phyloP scores from a whole-genome alignment of 1,140 invertebrate species.

The Samia ricini region DNA sequence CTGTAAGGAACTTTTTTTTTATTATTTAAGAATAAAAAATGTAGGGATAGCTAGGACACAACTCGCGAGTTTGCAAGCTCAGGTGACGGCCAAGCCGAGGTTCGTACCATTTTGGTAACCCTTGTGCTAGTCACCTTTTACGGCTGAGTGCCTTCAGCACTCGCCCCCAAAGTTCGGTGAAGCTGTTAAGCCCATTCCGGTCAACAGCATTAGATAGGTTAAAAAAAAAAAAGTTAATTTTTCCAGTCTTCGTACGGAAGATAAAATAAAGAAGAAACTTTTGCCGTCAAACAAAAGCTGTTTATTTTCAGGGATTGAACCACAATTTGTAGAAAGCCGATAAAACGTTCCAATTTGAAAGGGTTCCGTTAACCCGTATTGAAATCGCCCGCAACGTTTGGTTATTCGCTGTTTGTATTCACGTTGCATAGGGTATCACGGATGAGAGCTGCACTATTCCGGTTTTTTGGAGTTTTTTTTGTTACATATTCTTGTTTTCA shows the following conservation, averaged over 20 bases:
- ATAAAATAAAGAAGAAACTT: neutral
- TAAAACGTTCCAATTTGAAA: neutral
- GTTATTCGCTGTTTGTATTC: neutral
- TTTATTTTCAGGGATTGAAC: neutral
- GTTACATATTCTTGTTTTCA: neutral
- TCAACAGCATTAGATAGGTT: too few relatives aligned
- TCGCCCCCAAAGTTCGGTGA: too few relatives aligned
- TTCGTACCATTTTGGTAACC: too few relatives aligned
- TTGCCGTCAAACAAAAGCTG: neutral
- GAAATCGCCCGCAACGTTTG: neutral
- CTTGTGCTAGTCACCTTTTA: too few relatives aligned
- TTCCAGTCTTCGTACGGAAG: neutral
- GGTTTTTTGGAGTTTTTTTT: neutral
- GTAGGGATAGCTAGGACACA: too few relatives aligned
- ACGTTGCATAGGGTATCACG: neutral
- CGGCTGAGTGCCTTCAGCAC: too few relatives aligned
- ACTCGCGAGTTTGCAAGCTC: too few relatives aligned
- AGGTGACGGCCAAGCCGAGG: too few relatives aligned
- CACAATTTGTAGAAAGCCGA: neutral
- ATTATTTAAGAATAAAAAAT: too few relatives aligned
- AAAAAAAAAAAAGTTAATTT: too few relatives aligned
- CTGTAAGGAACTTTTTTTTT: too few relatives aligned
- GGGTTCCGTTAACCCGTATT: neutral
- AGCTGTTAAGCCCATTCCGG: too few relatives aligned
- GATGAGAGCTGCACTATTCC: neutral